Percentiles rank a stretch among this genome's conserved stretches.
phyloP scores from a whole-genome alignment of 2,113 vertebrate species.

The Coreoperca whiteheadi region DNA sequence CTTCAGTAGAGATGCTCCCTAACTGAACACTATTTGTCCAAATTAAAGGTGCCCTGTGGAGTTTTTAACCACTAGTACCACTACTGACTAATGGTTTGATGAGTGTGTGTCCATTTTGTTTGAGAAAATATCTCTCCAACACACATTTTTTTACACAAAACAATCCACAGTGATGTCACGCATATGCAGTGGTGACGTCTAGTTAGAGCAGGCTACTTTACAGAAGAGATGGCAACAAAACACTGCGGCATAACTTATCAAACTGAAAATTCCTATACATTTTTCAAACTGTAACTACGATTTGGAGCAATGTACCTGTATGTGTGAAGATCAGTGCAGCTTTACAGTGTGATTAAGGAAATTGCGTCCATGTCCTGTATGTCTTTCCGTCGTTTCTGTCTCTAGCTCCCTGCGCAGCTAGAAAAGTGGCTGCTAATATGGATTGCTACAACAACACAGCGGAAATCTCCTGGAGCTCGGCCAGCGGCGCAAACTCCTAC shows the following conservation, averaged over 20 bases:
- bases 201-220: not conserved
- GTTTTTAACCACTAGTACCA: too few species aligned
- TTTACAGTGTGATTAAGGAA: not conserved
- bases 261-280: too few species aligned
- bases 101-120: too few species aligned
- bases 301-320: not conserved
- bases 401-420: slow-evolving; percentile 81
- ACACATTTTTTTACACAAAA: not conserved
- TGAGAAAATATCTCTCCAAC: not conserved
- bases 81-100: too few species aligned
- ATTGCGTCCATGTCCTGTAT: not conserved
- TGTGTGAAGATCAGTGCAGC: not conserved
- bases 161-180: not conserved
- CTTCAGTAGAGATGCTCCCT: not conserved
- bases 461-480: slow-evolving; percentile 74
- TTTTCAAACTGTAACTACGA: not conserved
- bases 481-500: slow-evolving; percentile 73
- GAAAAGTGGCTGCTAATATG: slow-evolving; percentile 36
- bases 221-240: too few species aligned
- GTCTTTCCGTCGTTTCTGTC: slow-evolving; percentile 1
- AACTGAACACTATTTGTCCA: too few species aligned
- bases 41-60: too few species aligned
- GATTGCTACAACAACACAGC: slow-evolving; percentile 76
- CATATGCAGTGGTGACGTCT: not conserved
- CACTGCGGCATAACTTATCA: not conserved